Percentiles rank a stretch among this genome's conserved stretches.
Evolutionary conservation across 2,113 vertebrate genomes (phyloP).

Genomic region (Mohoua ochrocephala): DNA sequence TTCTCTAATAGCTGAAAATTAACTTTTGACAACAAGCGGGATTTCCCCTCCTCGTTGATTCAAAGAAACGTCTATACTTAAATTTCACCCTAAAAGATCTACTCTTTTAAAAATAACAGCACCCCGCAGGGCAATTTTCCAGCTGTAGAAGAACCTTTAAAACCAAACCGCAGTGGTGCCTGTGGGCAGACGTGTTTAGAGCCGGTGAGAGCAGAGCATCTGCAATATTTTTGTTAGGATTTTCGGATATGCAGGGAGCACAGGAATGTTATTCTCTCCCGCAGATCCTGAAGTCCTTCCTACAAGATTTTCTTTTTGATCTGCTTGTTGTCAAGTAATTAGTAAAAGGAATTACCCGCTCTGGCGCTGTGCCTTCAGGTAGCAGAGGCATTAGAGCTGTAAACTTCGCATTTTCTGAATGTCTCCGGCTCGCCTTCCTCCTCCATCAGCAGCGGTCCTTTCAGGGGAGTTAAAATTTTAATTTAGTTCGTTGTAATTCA

Average conservation of each 20-base stretch:
- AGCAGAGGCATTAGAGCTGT: not conserved
- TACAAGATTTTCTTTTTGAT: not conserved
- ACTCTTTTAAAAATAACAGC: not conserved
- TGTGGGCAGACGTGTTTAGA: not conserved
- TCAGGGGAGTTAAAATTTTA: accelerated
- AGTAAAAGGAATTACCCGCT: not conserved
- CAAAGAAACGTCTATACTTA: not conserved
- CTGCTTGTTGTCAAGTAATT: not conserved
- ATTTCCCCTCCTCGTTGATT: not conserved
- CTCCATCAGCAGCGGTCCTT: not conserved
- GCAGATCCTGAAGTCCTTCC: not conserved
- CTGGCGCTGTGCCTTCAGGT: not conserved
- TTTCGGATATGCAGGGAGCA: not conserved
- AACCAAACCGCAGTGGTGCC: not conserved
- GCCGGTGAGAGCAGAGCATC: not conserved
- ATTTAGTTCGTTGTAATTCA: not conserved
- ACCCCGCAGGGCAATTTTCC: not conserved
- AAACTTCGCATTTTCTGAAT: not conserved
- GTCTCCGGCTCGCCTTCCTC: not conserved
- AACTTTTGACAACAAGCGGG: not conserved
- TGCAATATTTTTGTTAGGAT: not conserved
- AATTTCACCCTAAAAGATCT: not conserved
- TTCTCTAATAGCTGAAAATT: not conserved
- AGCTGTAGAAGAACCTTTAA: not conserved
- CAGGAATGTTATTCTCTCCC: not conserved